A percentile compares a stretch with the other conserved stretches of the same genome.
These are phyloP conservation scores for Megalopta genalis DNA, from an alignment of 1,140 invertebrate species.

Conservation along the genomic window DNA sequence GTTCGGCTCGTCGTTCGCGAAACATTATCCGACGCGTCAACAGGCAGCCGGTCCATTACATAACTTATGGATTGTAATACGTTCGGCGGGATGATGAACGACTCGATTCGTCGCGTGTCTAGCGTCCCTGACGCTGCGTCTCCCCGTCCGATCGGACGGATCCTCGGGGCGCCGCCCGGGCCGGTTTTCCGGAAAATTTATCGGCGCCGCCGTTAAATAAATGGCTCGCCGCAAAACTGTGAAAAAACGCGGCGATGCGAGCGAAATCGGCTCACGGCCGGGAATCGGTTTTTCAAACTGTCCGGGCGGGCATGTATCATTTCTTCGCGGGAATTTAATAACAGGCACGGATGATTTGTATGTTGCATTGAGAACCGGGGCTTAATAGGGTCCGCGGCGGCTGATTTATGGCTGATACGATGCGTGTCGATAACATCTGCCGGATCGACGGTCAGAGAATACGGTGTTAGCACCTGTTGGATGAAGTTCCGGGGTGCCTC, in stretches of 20 bases:
- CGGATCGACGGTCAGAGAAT: too few species aligned
- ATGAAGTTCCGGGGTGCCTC: too few species aligned
- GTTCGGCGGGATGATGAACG: neutral
- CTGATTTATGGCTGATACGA: too few species aligned
- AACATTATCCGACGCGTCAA: slow-evolving; percentile 39
- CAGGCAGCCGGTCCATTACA: slow-evolving; percentile 24
- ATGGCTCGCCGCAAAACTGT: too few species aligned
- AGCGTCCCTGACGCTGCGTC: neutral
- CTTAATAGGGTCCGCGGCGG: too few species aligned
- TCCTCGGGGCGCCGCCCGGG: too few species aligned
- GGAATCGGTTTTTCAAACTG: neutral
- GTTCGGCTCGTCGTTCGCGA: slow-evolving; percentile 3
- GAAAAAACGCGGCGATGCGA: neutral
- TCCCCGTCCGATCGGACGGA: neutral
- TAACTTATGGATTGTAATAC: slow-evolving; percentile 22
- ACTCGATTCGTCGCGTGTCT: neutral
- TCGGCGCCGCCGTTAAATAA: neutral
- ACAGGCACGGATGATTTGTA: too few species aligned
- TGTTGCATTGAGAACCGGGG: too few species aligned
- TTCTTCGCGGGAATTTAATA: too few species aligned
- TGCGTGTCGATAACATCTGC: too few species aligned
- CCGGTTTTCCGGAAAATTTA: neutral
- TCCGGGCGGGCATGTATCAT: too few species aligned
- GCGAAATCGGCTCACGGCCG: neutral
- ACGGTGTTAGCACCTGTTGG: too few species aligned